These are phyloP conservation scores for Pedicia rivosa DNA, from an alignment of 2,888 invertebrate species.

Conservation along the genomic window DNA sequence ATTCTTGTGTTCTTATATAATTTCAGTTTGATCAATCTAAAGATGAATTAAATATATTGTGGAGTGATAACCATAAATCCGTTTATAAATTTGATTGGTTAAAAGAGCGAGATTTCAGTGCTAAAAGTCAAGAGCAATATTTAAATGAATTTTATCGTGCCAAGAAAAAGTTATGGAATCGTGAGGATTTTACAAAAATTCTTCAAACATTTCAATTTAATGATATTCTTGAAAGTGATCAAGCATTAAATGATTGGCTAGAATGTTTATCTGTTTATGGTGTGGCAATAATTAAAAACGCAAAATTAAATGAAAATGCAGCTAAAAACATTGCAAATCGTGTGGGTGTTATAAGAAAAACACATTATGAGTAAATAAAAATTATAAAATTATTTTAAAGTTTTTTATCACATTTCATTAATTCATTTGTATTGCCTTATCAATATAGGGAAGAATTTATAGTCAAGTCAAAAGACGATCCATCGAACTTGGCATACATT, in stretches of 20 bases:
- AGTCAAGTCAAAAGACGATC: conserved; percentile 47
- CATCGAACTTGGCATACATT: conserved; percentile 59
- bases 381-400: neutral
- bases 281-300: conserved; percentile 43
- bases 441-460: conserved; percentile 39
- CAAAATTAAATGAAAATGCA: conserved; percentile 38
- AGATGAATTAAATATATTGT: conserved; percentile 38
- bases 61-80: conserved; percentile 47
- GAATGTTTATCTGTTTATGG: conserved; percentile 44
- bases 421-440: no score
- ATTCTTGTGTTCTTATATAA: conserved; percentile 9
- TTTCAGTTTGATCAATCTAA: conserved; percentile 14
- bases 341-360: conserved; percentile 50
- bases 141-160: conserved; percentile 37
- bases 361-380: conserved; percentile 52
- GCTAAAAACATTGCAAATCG: conserved; percentile 41
- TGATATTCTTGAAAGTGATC: conserved; percentile 33
- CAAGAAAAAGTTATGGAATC: conserved; percentile 36
- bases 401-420: neutral
- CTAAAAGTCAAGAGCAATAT: conserved; percentile 32
- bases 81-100: conserved; percentile 41
- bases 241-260: conserved; percentile 38
- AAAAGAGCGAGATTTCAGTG: conserved; percentile 37
- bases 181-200: conserved; percentile 33
- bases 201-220: conserved; percentile 36